These are phyloP conservation scores for Polyommatus iphigenia DNA, from an alignment of 2,888 invertebrate species.

Conservation along the genomic window DNA sequence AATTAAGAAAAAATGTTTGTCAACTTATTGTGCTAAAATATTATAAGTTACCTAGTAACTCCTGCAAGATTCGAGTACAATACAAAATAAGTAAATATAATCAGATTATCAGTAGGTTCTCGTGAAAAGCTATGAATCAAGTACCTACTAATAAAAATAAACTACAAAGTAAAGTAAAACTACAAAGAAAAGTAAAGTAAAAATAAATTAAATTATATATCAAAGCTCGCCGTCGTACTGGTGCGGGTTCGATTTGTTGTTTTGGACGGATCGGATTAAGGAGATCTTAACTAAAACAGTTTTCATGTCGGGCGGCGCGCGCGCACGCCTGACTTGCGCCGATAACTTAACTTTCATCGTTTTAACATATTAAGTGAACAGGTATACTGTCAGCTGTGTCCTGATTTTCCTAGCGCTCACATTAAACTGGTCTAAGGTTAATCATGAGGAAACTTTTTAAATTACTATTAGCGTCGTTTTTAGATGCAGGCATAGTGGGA, in stretches of 20 bases:
- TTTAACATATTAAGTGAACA: slow-evolving; percentile 24
- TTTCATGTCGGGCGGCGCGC: slow-evolving; percentile 39
- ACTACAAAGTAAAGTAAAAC: background rate
- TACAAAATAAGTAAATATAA: no score
- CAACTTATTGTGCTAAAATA: background rate
- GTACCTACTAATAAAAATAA: no score
- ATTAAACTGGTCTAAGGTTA: background rate
- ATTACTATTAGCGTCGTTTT: background rate
- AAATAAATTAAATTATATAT: slow-evolving; percentile 23
- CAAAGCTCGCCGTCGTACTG: slow-evolving; percentile 26
- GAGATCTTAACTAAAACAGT: slow-evolving; percentile 40
- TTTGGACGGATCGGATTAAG: slow-evolving; percentile 33
- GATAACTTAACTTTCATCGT: slow-evolving; percentile 31
- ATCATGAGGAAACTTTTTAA: background rate
- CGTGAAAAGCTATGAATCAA: no score
- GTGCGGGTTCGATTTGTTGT: slow-evolving; percentile 35
- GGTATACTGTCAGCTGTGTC: slow-evolving; percentile 5
- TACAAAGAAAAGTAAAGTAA: background rate
- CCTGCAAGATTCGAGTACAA: no score
- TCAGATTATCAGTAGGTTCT: no score
- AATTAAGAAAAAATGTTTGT: background rate
- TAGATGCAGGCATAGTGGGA: background rate
- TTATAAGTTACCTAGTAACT: background rate
- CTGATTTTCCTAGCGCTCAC: background rate
- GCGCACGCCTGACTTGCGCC: slow-evolving; percentile 30